Evolutionary conservation across 1,140 invertebrate species (phyloP).

Genomic region (Drosophila malerkotliana): DNA sequence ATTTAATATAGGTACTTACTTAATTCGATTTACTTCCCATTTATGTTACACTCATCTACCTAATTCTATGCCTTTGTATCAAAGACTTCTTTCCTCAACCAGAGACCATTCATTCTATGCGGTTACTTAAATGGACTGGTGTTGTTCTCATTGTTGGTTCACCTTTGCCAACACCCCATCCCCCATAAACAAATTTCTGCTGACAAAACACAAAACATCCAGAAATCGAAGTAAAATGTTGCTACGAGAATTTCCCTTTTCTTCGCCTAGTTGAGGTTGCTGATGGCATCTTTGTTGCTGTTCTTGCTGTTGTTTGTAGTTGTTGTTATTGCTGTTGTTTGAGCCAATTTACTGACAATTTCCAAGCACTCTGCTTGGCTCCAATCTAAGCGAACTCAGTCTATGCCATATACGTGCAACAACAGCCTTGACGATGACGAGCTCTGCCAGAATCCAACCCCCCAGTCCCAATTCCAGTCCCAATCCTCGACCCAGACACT

Average conservation of each 20-base stretch:
- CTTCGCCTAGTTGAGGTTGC: constrained; percentile 41
- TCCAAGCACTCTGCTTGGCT: constrained; percentile 60
- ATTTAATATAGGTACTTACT: too few species aligned
- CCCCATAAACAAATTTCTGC: constrained; percentile 74
- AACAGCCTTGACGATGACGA: constrained; percentile 57
- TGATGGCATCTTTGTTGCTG: constrained; percentile 49
- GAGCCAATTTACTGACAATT: constrained; percentile 81
- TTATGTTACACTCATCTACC: background rate
- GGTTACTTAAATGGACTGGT: constrained; percentile 23
- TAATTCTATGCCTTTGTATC: constrained; percentile 19
- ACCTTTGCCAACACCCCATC: constrained; percentile 49
- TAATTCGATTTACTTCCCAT: background rate
- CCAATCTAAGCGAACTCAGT: constrained; percentile 64
- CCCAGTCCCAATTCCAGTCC: constrained; percentile 4
- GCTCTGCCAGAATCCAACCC: constrained; percentile 15
- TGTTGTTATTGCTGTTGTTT: constrained; percentile 54
- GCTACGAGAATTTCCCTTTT: constrained; percentile 66
- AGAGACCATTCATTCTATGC: constrained; percentile 1
- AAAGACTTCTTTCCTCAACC: background rate
- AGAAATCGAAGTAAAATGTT: constrained; percentile 80
- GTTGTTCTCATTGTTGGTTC: constrained; percentile 51
- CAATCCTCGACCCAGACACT: constrained; percentile 32
- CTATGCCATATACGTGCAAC: constrained; percentile 53
- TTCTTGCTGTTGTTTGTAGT: constrained; percentile 19
- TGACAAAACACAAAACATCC: constrained; percentile 75